Evolutionary conservation across 2,888 invertebrate species (phyloP).

Genomic region (Lasius fuliginosus): DNA sequence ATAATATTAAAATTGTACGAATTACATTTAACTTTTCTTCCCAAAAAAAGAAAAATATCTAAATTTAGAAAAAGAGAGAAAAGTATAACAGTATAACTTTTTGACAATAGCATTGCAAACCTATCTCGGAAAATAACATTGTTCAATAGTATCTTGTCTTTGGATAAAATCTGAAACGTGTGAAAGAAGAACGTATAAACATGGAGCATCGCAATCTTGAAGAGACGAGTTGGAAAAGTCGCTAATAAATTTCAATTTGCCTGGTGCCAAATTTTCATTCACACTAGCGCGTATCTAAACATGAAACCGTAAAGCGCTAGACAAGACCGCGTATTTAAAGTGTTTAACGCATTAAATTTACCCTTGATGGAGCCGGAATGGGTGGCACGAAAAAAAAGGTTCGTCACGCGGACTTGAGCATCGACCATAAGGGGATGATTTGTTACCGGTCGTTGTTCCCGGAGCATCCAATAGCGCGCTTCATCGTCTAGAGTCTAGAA

Average conservation of each 20-base stretch:
- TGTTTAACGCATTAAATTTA: slow-evolving; percentile 64
- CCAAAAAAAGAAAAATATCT: background rate
- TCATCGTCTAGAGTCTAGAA: slow-evolving; percentile 46
- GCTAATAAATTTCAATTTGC: slow-evolving; percentile 74
- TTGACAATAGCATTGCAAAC: background rate
- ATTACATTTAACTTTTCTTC: background rate
- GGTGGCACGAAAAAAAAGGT: slow-evolving; percentile 9
- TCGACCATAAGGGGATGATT: slow-evolving; percentile 77
- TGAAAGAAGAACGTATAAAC: background rate
- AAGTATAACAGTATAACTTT: background rate
- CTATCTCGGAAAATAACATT: background rate
- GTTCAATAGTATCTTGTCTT: background rate
- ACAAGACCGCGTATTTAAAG: slow-evolving; percentile 52
- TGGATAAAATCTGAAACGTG: background rate
- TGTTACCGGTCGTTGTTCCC: slow-evolving; percentile 79
- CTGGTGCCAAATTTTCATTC: slow-evolving; percentile 46
- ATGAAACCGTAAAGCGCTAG: slow-evolving; percentile 58
- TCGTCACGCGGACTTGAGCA: slow-evolving; percentile 72
- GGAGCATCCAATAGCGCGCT: slow-evolving; percentile 61
- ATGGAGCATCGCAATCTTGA: background rate
- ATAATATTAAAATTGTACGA: background rate
- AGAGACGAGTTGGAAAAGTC: background rate
- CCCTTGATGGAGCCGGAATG: slow-evolving; percentile 34
- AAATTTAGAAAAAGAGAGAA: background rate
- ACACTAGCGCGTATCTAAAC: slow-evolving; percentile 27